Evolutionary conservation across 2,888 invertebrate genomes (phyloP), one percentile per base, ranked within the genome.

Genomic region (Mayetiola destructor): DNA sequence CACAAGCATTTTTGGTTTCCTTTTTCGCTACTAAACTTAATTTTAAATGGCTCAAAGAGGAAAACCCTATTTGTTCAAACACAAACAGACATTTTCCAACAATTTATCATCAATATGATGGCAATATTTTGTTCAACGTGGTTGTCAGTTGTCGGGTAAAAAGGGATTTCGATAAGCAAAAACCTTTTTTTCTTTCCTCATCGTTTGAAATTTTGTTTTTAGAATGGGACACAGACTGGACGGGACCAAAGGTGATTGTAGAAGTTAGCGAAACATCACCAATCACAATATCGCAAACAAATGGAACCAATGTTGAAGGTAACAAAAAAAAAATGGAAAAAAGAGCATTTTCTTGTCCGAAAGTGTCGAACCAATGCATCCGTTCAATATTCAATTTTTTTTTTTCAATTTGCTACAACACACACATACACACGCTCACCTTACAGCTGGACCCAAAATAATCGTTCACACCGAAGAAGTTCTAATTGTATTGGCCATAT

Each of bases 381-480:
- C 16, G 12, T 12, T 12, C 10, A 42, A 21, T 21, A 42, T 42
- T n/a, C 23, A 23, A 9, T 42, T 42, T 42, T 23, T 42, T 21
- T 21, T 42, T 12, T 5, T n/a, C n/a, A n/a, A n/a, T n/a, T 21
- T 5, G 2, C 12, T n/a, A 12, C n/a, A 39, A 39, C 20, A 20
- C 30, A 16, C 27, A 30, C 16, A 39, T 6, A 3, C 6, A 2
- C 23, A 27, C 54, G 32, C 55, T 37, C 56, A 18, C 12, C 16
- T 36, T 20, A 4, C 37, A 55, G 55, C 5, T 69, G 80, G 78
- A 60, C 78, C 80, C 62, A 82, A 81, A 62, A 80, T 86, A 56
- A 84, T 88, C 59, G 86, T 91, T 48, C 79, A 88, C 62, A 85
- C 88, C 56, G 90, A 90, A 70, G 89, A 91, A 68, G 83, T 88